phyloP scores from a whole-genome alignment of 1,140 invertebrate species.

The Calliopsis andreniformis region DNA sequence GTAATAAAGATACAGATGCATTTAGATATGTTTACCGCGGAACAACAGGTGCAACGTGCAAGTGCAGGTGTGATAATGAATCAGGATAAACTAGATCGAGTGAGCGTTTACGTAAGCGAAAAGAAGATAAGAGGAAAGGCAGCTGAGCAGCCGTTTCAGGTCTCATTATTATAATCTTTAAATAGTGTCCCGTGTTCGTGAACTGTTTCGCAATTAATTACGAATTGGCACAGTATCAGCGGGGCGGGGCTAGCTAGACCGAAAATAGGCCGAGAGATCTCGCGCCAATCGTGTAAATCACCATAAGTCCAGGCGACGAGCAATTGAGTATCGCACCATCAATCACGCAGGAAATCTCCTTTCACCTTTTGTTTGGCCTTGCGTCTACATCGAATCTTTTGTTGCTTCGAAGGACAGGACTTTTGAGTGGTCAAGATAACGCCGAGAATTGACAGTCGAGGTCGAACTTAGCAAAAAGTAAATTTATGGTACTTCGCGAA shows the following conservation, averaged over 20 bases:
- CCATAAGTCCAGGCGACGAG: background rate
- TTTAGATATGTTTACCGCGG: background rate
- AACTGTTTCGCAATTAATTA: conserved; percentile 48
- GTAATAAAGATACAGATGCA: background rate
- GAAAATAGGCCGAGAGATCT: conserved; percentile 28
- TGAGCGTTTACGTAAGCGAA: conserved; percentile 6
- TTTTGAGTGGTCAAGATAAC: too few species aligned
- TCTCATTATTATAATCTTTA: conserved; percentile 22
- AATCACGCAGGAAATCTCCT: background rate
- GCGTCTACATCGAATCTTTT: background rate
- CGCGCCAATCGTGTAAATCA: conserved; percentile 24
- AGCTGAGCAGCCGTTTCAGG: background rate
- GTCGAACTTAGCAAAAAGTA: too few species aligned
- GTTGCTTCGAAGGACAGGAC: background rate
- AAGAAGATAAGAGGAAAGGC: background rate
- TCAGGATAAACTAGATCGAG: background rate
- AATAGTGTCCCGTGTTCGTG: conserved; percentile 16
- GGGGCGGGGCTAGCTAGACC: background rate
- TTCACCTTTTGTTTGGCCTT: background rate
- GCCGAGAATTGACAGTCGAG: too few species aligned
- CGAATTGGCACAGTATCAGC: conserved; percentile 27
- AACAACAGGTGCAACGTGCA: conserved; percentile 8
- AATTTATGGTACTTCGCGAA: too few species aligned
- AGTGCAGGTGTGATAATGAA: background rate
- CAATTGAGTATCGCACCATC: conserved; percentile 11